Evolutionary conservation across 2,888 invertebrate genomes (phyloP), one percentile per base, ranked within the genome.

Genomic region (Campopleginae sp.): DNA sequence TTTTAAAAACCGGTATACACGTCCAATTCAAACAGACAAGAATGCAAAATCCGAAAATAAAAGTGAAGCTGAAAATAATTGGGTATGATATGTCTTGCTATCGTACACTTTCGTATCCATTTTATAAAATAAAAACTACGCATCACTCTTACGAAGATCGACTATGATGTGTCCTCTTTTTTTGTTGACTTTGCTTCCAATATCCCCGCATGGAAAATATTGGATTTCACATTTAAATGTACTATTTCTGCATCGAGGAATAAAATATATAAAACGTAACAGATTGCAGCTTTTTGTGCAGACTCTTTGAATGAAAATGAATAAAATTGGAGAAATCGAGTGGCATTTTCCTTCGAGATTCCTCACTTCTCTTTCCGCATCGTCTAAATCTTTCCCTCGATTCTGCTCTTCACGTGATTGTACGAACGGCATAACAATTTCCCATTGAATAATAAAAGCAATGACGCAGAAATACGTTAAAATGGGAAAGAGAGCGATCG

Each of bases 31-130:
- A 46, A 68, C 8, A 17, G 27, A 46, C 27, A 10, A 27, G 46
- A 23, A 8, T 46, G 44, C 17, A 46, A 65, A 65, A 65, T 65
- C 63, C 2, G n/a, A 65, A 19, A 65, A 65, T 65, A 42, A 42
- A 38, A 65, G 38, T 7, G 38, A 10, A 38, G 38, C 12, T 10
- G 12, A 19, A 65, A 38, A 65, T 33, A 38, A 65, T 19, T 17
- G 33, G 33, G 65, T 19, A 65, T 10, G 42, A 31, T 38, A 10
- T 42, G 19, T 65, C 10, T 65, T 19, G 10, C 2, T 61, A 23
- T 61, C 61, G 27, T 27, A 4, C 61, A 33, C 38, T 38, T 33
- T 65, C 38, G 17, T 38, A 8, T 38, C 19, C 2, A 8, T 65
- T 65, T n/a, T 65, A 2, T 1, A 2, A 7, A 65, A 65, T 38